A percentile compares a stretch with the other conserved stretches of the same genome.
These are phyloP conservation scores for Oscheius sp. DNA, from an alignment of 2,888 invertebrate species.

Conservation along the genomic window DNA sequence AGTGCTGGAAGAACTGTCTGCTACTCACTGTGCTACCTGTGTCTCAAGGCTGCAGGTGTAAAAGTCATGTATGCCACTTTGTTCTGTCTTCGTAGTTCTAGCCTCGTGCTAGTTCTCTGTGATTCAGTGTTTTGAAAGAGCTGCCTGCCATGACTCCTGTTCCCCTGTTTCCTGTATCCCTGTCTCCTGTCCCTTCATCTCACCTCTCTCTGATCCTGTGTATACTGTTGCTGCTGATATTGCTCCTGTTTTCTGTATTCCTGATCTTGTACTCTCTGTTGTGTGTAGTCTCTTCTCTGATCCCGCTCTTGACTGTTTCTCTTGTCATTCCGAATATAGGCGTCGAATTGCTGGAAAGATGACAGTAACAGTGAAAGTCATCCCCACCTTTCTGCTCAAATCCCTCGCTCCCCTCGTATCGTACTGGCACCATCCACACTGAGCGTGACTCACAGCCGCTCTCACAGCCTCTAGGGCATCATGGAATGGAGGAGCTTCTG, in stretches of 20 bases:
- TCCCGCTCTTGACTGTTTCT: conserved; percentile 15
- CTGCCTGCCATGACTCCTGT: neutral
- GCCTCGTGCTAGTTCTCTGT: neutral
- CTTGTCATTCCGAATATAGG: conserved; percentile 23
- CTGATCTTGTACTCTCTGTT: neutral
- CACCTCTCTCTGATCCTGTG: neutral
- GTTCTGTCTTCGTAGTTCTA: too few species aligned
- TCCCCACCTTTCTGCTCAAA: conserved; percentile 17
- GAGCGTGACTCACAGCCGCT: conserved; percentile 39
- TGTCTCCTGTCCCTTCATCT: neutral
- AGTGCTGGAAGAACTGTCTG: too few species aligned
- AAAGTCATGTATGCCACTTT: too few species aligned
- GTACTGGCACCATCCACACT: conserved; percentile 53
- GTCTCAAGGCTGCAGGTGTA: too few species aligned
- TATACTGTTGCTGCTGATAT: conserved; percentile 4
- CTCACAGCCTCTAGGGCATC: conserved; percentile 33
- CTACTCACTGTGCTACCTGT: too few species aligned
- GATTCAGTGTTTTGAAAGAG: neutral
- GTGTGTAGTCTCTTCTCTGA: neutral
- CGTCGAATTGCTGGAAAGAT: conserved; percentile 26
- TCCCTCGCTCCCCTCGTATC: conserved; percentile 36
- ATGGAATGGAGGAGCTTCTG: conserved; percentile 21
- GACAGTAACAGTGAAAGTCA: neutral
- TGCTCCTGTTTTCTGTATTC: conserved; percentile 14
- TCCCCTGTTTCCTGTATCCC: too few species aligned